Evolutionary conservation across 2,888 invertebrate genomes (phyloP), one percentile per base, ranked within the genome.

Genomic region (Polyommatus icarus): DNA sequence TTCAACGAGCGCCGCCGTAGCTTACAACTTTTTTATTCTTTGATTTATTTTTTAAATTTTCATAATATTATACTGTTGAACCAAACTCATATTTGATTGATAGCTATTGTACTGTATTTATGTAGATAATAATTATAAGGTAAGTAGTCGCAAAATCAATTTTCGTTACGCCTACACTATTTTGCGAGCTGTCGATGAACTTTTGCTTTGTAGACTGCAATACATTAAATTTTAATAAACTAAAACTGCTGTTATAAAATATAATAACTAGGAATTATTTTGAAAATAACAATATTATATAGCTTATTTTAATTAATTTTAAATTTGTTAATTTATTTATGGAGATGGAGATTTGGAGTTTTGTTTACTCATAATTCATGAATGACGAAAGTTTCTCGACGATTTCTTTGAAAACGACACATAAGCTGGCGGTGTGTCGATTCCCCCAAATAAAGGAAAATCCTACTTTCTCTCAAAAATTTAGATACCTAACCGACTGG

Each of bases 401-500:
- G 54, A 59, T 20, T 67, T 67, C 67, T 67, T 29, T 18, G 29
- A 18, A 67, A 15, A 67, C 24, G 20, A 61, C 12, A 20, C 61
- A 15, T 67, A 67, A 67, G 7, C 59, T 67, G 29, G 0, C 15
- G 59, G 7, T 32, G 15, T 67, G 61, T 24, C 24, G 24, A 18
- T 32, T 32, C 67, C 29, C 12, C 67, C 29, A 29, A 24, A 24
- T 32, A 29, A 67, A 67, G 67, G 67, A 67, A 67, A 67, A 67
- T 67, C 29, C 29, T 29, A 67, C 67, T 67, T 67, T 67, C 67
- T 67, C 67, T 67, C 67, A 29, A 67, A 67, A 67, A 67, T 67
- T 32, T 32, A 67, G 29, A 67, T 67, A 67, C 15, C 6, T 67
- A 67, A 75, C 8, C 73, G 29, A 46, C 12, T 46, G 54, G 75